phyloP scores from a whole-genome alignment of 2,888 invertebrate species.

The Hirtodrosophila cameraria region DNA sequence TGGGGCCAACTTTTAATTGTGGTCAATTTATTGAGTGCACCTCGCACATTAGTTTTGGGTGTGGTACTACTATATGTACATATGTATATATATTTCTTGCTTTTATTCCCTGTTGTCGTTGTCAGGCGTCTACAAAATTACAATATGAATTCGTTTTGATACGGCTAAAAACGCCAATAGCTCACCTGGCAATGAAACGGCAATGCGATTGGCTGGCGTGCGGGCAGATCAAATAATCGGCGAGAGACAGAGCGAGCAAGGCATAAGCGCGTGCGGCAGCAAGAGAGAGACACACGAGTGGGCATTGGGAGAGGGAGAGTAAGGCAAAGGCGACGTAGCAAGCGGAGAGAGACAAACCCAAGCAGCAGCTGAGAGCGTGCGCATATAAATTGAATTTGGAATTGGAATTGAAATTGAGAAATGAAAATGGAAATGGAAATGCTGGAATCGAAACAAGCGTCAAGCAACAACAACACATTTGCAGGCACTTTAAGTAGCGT shows the following conservation, averaged over 20 bases:
- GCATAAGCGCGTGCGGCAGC: constrained; percentile 13
- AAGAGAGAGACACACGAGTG: constrained; percentile 29
- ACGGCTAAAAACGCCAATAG: constrained; percentile 59
- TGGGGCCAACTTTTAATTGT: too few relatives aligned
- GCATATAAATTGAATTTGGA: constrained; percentile 59
- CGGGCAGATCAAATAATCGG: constrained; percentile 70
- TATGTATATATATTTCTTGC: too few relatives aligned
- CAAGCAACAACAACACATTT: constrained; percentile 12
- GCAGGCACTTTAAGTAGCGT: constrained; percentile 14
- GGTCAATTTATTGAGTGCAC: constrained; percentile 32
- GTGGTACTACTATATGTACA: too few relatives aligned
- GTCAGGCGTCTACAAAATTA: constrained; percentile 33
- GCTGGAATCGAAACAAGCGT: constrained; percentile 64
- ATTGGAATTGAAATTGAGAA: constrained; percentile 53
- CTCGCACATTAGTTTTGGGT: constrained; percentile 59
- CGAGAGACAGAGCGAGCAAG: constrained; percentile 36
- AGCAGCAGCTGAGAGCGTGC: constrained; percentile 51
- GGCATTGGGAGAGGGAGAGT: constrained; percentile 1
- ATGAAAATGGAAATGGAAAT: constrained; percentile 56
- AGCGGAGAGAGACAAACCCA: too few relatives aligned
- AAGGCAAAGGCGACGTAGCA: not conserved
- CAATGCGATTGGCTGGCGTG: constrained; percentile 67
- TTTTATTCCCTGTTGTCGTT: constrained; percentile 13
- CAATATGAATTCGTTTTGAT: constrained; percentile 50
- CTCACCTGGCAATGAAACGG: constrained; percentile 74